Evolutionary conservation across 2,797 vertebrate genomes (phyloP).

Genomic region (Sparus aurata): DNA sequence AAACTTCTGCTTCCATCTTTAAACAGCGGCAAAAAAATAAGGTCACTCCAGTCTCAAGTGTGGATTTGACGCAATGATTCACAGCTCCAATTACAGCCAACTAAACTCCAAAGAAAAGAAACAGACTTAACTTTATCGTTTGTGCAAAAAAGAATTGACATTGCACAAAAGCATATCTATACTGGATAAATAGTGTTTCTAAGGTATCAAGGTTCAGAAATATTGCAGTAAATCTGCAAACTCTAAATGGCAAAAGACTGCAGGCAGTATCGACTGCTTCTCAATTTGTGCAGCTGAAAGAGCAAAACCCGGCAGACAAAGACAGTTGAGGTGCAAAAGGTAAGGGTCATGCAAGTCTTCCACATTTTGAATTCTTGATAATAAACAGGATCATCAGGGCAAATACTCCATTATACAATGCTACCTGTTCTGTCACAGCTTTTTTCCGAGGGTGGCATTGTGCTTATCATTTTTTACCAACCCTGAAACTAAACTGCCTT

Average conservation of each 20-base stretch:
- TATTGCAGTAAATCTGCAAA: neutral
- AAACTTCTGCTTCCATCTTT: neutral
- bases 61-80: neutral
- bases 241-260: neutral
- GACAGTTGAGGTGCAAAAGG: neutral
- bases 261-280: neutral
- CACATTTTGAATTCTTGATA: neutral
- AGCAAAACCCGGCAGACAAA: neutral
- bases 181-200: neutral
- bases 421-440: neutral
- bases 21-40: neutral
- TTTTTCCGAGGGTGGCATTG: neutral
- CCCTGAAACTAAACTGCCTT: neutral
- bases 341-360: neutral
- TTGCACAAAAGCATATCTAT: neutral
- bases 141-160: neutral
- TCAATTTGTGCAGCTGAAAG: neutral
- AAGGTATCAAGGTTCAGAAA: neutral
- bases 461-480: neutral
- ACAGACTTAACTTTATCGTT: neutral
- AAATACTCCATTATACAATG: neutral
- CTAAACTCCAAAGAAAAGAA: neutral
- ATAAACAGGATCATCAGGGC: neutral
- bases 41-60: neutral
- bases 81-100: neutral